Evolutionary conservation across 2,797 vertebrate species (phyloP).

Genomic region (Gymnoscopelus microlampas): DNA sequence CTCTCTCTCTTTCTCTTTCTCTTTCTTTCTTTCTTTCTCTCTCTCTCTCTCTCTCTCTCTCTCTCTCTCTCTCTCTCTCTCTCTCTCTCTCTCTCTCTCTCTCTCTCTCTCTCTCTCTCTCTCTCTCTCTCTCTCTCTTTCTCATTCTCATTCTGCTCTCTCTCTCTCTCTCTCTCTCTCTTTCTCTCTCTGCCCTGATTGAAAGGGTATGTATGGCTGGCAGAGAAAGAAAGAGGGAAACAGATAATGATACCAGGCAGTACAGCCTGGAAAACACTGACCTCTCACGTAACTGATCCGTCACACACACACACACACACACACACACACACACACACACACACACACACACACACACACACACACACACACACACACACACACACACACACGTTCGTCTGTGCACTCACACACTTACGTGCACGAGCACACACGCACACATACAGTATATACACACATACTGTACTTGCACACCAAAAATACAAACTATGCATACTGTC

Average conservation of each 20-base stretch:
- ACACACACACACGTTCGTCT: conserved; percentile 11
- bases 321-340: conserved; percentile 35
- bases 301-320: conserved; percentile 11
- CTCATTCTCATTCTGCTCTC: background rate
- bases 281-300: conserved; percentile 60
- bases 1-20: conserved; percentile 2
- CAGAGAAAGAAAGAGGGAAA: conserved; percentile 61
- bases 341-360: conserved; percentile 19
- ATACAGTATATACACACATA: background rate
- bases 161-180: conserved; percentile 27
- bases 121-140: background rate
- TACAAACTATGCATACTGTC: too few relatives aligned
- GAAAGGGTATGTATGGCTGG: conserved; percentile 69
- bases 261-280: conserved; percentile 72
- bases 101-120: conserved; percentile 2
- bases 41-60: background rate
- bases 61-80: conserved; percentile 18
- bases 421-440: conserved; percentile 6
- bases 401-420: conserved; percentile 7
- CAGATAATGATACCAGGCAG: conserved; percentile 63
- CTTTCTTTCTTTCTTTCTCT: background rate
- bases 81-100: conserved; percentile 27
- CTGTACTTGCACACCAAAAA: too few relatives aligned
- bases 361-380: conserved; percentile 1
- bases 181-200: conserved; percentile 50